Evolutionary conservation across 2,888 invertebrate species (phyloP).

Genomic region (Disparrhopalites patrizii): DNA sequence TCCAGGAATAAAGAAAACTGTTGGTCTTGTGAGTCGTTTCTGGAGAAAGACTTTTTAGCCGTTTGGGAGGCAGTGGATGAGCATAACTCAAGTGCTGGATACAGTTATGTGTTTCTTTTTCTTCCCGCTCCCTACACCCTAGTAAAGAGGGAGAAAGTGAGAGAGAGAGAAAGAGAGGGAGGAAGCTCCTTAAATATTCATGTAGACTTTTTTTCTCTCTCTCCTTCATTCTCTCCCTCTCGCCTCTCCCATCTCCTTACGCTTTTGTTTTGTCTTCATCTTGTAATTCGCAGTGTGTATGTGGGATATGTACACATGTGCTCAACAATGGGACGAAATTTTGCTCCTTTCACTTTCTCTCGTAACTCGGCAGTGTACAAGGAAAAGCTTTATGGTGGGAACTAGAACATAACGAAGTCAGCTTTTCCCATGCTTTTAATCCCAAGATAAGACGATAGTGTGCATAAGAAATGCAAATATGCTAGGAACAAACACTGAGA

Average conservation of each 20-base stretch:
- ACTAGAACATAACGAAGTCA: neutral
- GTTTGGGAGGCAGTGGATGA: conserved; percentile 18
- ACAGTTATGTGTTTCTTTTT: neutral
- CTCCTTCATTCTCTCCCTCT: neutral
- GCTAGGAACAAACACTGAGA: neutral
- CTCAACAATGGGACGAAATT: no score
- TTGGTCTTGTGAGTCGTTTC: no score
- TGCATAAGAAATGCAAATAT: conserved; percentile 7
- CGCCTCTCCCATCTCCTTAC: no score
- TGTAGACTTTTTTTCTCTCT: conserved; percentile 2
- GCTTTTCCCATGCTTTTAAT: conserved; percentile 6
- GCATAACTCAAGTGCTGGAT: conserved; percentile 7
- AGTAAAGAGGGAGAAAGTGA: neutral
- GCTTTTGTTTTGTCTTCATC: neutral
- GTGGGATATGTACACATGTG: no score
- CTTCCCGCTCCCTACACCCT: no score
- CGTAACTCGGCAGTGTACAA: no score
- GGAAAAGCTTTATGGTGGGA: neutral
- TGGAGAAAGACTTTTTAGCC: conserved; percentile 15
- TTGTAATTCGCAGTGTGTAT: neutral
- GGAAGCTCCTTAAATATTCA: conserved; percentile 4
- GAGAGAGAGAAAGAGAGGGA: neutral
- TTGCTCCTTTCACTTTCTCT: no score
- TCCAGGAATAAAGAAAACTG: conserved; percentile 4
- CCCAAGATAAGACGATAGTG: neutral